Conservation (phyloP, 2,113 vertebrate species). For the Anguilla japonica region DNA sequence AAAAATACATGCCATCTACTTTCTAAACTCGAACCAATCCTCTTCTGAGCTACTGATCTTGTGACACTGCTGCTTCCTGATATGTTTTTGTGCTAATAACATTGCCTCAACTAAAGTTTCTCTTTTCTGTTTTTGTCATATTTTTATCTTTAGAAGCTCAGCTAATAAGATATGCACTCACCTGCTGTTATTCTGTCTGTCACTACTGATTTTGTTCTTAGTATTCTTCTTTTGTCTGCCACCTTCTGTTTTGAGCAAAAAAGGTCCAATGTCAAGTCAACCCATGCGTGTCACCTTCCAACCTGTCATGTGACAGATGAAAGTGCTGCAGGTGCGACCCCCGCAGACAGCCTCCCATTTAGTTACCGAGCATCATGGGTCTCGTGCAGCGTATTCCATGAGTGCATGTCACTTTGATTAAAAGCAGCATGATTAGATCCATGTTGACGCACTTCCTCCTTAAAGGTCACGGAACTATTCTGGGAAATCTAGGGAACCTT, state of each 20-base stretch:
- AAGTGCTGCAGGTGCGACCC: background rate
- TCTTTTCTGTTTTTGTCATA: too few relatives aligned
- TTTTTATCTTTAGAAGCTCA: background rate
- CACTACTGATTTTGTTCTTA: too few relatives aligned
- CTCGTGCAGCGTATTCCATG: background rate
- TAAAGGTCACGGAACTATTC: background rate
- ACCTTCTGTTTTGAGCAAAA: background rate
- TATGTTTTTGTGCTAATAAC: too few relatives aligned
- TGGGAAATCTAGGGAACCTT: background rate
- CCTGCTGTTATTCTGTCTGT: background rate
- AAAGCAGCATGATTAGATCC: slow-evolving; percentile 1
- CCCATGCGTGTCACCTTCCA: background rate
- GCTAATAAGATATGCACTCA: background rate
- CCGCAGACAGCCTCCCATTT: too few relatives aligned
- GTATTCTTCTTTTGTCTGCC: too few relatives aligned
- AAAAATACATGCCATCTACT: too few relatives aligned
- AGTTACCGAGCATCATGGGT: background rate
- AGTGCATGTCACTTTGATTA: background rate
- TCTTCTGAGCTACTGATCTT: background rate
- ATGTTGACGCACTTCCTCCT: too few relatives aligned
- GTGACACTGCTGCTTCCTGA: background rate
- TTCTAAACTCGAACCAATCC: background rate
- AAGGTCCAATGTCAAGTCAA: background rate
- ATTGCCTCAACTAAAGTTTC: background rate
- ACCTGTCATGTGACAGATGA: background rate